Base-by-base conservation (phyloP, 1,140 invertebrate genomes). In the Solen grandis region DNA sequence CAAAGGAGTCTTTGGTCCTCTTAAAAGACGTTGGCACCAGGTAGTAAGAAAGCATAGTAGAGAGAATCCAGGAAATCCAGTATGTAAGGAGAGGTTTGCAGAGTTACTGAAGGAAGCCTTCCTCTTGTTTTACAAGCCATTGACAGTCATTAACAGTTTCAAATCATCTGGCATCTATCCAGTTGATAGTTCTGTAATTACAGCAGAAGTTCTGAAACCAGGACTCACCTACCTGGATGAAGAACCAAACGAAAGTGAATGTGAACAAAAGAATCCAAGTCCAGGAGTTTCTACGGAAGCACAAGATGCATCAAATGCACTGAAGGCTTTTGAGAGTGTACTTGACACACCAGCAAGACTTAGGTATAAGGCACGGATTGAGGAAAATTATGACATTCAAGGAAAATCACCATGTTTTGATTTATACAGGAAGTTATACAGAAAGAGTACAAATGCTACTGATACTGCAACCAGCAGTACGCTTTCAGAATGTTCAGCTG, bases 101-200 rank as follows among this genome's bases (percentile, higher is more conserved):
- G 66, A 82, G 54, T 81, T 81, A 65, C 59, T 84, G 25, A 76
- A 57, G n/a, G 78, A 82, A 55, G 66, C 79, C 5, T 84, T 69
- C 57, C 36, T 72, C 0, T 10, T 38, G 14, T 82, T 84, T 33
- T 84, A 84, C 33, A 82, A 73, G 50, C 73, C 70, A 63, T 31
- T 55, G 5, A 62, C 52, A 36, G 35, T 76, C 16, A 68, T 75
- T 19, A 59, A 84, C 22, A 62, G 66, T 66, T 69, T 77, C 27
- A 38, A 70, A n/a, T 38, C 41, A 31, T n/a, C n/a, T n/a, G n/a
- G n/a, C n/a, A n/a, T n/a, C n/a, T n/a, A n/a, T n/a, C n/a, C n/a
- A n/a, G n/a, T n/a, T n/a, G n/a, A n/a, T n/a, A n/a, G n/a, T 16
- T 52, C 25, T 19, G 36, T 55, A 14, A 27, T n/a, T n/a, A n/a